A percentile compares a stretch with the other conserved stretches of the same genome.
Conservation (phyloP, 2,113 vertebrate species). For the Pholis gunnellus region DNA sequence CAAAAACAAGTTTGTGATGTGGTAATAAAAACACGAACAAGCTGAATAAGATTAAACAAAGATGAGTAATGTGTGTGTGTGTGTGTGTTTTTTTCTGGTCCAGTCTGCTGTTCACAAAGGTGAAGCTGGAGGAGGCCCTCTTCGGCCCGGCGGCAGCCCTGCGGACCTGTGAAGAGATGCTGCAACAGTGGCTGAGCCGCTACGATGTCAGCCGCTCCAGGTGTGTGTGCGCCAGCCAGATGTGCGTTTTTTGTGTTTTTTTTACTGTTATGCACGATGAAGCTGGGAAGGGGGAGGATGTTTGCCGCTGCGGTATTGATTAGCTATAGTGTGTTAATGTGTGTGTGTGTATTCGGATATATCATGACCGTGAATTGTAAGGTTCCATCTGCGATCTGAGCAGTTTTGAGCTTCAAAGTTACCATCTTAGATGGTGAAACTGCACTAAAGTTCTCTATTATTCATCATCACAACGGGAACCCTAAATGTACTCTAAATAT, state of each 20-base stretch:
- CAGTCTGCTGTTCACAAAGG: constrained; percentile 96
- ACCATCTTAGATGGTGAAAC: neutral
- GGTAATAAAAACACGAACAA: neutral
- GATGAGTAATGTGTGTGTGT: neutral
- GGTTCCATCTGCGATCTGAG: neutral
- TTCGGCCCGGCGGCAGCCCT: constrained; percentile 91
- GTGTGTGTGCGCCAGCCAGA: constrained; percentile 74
- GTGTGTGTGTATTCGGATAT: neutral
- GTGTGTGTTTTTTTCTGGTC: constrained; percentile 36
- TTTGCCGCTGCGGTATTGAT: constrained; percentile 9
- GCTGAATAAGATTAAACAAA: neutral
- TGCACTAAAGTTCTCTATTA: neutral
- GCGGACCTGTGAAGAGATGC: constrained; percentile 93
- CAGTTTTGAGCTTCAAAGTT: neutral
- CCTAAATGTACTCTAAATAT: neutral
- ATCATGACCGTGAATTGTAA: neutral
- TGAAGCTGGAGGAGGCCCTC: constrained; percentile 91
- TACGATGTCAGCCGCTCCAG: constrained; percentile 88
- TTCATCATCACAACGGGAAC: neutral
- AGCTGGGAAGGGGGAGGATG: neutral
- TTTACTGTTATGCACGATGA: neutral
- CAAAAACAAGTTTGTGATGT: neutral
- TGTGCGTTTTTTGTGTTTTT: neutral
- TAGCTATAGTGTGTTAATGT: neutral
- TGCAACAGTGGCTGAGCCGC: constrained; percentile 91